Evolutionary conservation across 2,113 vertebrate species (phyloP), one percentile per base, ranked within the genome.

Genomic region (Catharus minimus): DNA sequence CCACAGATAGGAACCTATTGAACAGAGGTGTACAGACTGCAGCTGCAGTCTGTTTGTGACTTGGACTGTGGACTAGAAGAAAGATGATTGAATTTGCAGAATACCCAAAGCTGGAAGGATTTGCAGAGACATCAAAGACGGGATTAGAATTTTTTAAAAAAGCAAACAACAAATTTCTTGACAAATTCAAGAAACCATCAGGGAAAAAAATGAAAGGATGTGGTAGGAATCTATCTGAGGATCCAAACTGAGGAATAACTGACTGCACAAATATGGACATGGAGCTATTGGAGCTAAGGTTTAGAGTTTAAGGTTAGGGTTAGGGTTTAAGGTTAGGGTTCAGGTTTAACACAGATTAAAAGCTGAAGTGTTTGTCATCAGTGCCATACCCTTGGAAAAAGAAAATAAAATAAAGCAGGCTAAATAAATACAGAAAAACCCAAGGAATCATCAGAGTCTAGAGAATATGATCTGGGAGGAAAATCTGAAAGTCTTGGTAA

Each of bases 361-460:
- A 89, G 32, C 32, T 5, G 26, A 94, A 82, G 32, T 84, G 69
- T 90, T 92, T 86, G 73, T 82, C 84, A 87, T 75, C 77, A 82
- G 41, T 89, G 53, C 41, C 32, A 67, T 67, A 47, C 24, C 56
- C 39, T 92, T 62, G 30, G 30, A 86, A 90, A 75, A 90, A 78
- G 49, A 32, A n/a, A 91, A 85, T 39, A 55, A 47, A 82, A 69
- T 71, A 32, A 82, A 17, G 36, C 24, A 9, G 15, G 50, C 26
- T 92, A 92, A 86, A 87, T 87, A 90, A 88, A 89, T 61, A 72
- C 49, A 81, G 77, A 90, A 33, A 41, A 92, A 86, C 86, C 15
- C 10, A 68, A 71, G 47, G 3, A 71, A 53, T 57, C n/a, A 82
- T 38, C 44, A 82, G 73, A 92, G 28, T 84, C 74, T 84, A 61